Evolutionary conservation across 2,888 invertebrate species (phyloP).

Genomic region (Hipparchia sbordonii): DNA sequence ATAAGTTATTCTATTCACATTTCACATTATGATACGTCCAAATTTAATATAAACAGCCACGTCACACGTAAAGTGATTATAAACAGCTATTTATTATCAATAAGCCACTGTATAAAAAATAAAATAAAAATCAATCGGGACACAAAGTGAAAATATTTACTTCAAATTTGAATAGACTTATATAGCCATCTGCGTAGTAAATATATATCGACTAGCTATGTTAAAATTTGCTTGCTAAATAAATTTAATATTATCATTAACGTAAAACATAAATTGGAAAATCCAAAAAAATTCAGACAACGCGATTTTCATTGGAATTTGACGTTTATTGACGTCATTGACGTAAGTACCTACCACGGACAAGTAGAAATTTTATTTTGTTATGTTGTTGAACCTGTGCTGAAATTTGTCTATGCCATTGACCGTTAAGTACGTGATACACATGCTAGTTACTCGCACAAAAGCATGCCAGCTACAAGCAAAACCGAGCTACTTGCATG

Average conservation of each 20-base stretch:
- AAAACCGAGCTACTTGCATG: too few species aligned
- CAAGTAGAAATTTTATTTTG: too few species aligned
- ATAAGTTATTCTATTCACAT: constrained; percentile 67
- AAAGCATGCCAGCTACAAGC: too few species aligned
- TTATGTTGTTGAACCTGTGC: too few species aligned
- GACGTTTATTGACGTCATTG: constrained; percentile 33
- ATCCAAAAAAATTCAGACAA: constrained; percentile 27
- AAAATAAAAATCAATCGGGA: constrained; percentile 76
- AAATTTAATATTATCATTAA: background rate
- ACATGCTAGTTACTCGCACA: too few species aligned
- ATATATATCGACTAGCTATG: background rate
- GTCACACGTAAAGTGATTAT: constrained; percentile 70
- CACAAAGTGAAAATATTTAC: constrained; percentile 76
- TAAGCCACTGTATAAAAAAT: constrained; percentile 78
- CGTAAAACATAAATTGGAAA: constrained; percentile 18
- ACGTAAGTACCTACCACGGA: constrained; percentile 35
- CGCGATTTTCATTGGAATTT: constrained; percentile 28
- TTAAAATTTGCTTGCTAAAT: background rate
- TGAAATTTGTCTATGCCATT: too few species aligned
- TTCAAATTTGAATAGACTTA: constrained; percentile 46
- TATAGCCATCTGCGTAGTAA: constrained; percentile 31
- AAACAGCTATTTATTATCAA: constrained; percentile 73
- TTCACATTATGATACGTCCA: constrained; percentile 70
- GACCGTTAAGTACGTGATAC: too few species aligned
- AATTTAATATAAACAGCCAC: constrained; percentile 63